Conservation (phyloP, 2,888 invertebrate species). For the Chromoteleia sp. region DNA sequence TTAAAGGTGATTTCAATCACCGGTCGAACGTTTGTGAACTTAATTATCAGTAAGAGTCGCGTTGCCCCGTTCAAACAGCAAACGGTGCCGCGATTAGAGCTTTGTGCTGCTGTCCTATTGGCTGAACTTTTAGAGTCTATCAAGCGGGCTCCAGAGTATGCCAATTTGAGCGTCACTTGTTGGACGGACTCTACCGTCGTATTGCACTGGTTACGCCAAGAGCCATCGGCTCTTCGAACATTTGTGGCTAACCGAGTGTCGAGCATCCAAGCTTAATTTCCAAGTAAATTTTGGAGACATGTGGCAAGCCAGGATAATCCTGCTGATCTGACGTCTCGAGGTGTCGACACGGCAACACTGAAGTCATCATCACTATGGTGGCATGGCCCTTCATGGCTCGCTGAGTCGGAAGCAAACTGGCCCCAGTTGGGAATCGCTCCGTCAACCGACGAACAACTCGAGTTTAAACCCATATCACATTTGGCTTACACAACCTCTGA, state of each 20-base stretch:
- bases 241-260: constrained; percentile 8
- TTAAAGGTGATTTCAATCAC: too few species aligned
- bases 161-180: background rate
- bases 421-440: too few species aligned
- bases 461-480: too few species aligned
- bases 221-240: background rate
- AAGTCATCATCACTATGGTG: background rate
- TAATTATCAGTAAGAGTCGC: too few species aligned
- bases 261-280: background rate
- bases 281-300: constrained; percentile 1
- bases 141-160: background rate
- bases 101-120: constrained; percentile 6
- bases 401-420: background rate
- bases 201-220: too few species aligned
- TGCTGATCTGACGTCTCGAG: constrained; percentile 16
- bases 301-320: constrained; percentile 16
- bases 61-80: too few species aligned
- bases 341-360: background rate
- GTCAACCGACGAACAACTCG: too few species aligned
- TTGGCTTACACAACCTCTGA: too few species aligned
- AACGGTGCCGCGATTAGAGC: constrained; percentile 13
- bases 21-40: too few species aligned
- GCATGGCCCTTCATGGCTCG: background rate
- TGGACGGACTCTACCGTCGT: constrained; percentile 5
- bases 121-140: background rate